Conservation (phyloP, 1,140 invertebrate genomes). For the Bombus picipes region DNA sequence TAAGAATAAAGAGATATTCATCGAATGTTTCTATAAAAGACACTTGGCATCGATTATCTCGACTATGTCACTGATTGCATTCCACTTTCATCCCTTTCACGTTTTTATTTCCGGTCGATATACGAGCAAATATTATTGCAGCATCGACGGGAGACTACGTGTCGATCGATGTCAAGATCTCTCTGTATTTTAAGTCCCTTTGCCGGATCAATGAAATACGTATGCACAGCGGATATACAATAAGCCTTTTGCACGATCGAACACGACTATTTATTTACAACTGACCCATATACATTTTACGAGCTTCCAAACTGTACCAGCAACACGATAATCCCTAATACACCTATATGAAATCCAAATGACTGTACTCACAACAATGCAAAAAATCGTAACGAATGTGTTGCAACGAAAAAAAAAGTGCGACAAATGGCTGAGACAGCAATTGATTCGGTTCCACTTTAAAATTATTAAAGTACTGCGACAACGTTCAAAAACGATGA, state of each 20-base stretch:
- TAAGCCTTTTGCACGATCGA: slow-evolving; percentile 3
- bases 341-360: background rate
- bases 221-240: background rate
- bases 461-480: background rate
- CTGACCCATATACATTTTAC: slow-evolving; percentile 18
- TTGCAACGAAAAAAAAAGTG: background rate
- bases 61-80: background rate
- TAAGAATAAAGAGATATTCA: background rate
- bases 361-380: background rate
- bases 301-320: background rate
- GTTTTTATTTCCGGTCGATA: background rate
- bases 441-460: background rate
- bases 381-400: background rate
- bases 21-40: background rate
- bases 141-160: background rate
- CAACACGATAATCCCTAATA: slow-evolving; percentile 12
- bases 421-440: background rate
- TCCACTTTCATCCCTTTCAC: background rate
- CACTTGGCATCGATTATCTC: background rate
- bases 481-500: background rate
- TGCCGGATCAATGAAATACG: background rate
- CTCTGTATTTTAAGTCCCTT: background rate
- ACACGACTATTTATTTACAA: slow-evolving; percentile 25
- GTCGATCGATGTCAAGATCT: slow-evolving; percentile 9
- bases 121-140: slow-evolving; percentile 16